These are phyloP conservation scores for Pharmacophagus antenor DNA, from an alignment of 2,888 invertebrate genomes.

Conservation along the genomic window DNA sequence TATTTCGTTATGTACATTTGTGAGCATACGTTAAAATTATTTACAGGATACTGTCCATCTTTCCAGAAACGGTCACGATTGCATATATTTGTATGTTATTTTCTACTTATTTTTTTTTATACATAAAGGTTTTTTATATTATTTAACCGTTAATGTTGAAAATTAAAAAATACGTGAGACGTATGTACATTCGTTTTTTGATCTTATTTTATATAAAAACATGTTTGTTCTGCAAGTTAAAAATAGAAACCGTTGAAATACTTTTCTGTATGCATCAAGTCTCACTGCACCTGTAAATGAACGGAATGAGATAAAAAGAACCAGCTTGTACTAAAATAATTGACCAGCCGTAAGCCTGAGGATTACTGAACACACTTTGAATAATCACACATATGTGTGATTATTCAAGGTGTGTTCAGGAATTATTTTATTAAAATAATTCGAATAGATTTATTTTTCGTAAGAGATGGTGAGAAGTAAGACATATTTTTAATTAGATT, in stretches of 20 bases:
- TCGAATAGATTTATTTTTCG: background rate
- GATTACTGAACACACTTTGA: background rate
- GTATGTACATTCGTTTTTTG: background rate
- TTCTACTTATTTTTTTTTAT: too few relatives aligned
- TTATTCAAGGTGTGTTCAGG: background rate
- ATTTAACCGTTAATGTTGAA: background rate
- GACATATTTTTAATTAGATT: too few relatives aligned
- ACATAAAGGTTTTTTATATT: too few relatives aligned
- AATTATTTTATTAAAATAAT: background rate
- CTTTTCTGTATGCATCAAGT: slow-evolving; percentile 11
- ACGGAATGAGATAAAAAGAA: slow-evolving; percentile 21
- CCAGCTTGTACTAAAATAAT: slow-evolving; percentile 16
- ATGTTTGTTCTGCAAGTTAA: slow-evolving; percentile 4
- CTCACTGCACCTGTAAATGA: slow-evolving; percentile 11
- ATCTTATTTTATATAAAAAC: background rate
- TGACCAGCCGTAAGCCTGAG: slow-evolving; percentile 15
- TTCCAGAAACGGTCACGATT: too few relatives aligned
- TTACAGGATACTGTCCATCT: too few relatives aligned
- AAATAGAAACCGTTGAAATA: slow-evolving; percentile 13
- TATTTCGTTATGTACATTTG: too few relatives aligned
- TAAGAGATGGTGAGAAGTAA: background rate
- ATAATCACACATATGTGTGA: too few relatives aligned
- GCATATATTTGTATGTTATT: too few relatives aligned
- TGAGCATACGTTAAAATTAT: too few relatives aligned
- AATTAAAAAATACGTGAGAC: background rate